phyloP scores from a whole-genome alignment of 2,888 invertebrate genomes.

The Galerucella calmariensis region DNA sequence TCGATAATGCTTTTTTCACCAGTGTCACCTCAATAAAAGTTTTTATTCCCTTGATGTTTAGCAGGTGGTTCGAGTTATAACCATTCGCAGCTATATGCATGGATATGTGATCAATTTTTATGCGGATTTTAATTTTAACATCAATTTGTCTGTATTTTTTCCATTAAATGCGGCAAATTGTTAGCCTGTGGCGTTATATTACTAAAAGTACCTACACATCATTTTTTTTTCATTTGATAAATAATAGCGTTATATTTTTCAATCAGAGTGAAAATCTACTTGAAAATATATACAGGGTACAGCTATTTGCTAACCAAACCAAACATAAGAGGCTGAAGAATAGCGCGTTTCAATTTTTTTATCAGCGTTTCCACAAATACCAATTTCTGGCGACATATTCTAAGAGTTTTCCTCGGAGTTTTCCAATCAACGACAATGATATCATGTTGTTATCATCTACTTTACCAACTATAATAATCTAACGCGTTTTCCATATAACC shows the following conservation, averaged over 20 bases:
- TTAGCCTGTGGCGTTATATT: background rate
- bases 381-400: too few relatives aligned
- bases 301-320: too few relatives aligned
- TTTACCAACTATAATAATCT: background rate
- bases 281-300: too few relatives aligned
- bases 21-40: too few relatives aligned
- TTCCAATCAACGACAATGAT: background rate
- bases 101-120: background rate
- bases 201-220: background rate
- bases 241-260: too few relatives aligned
- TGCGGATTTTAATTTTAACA: background rate
- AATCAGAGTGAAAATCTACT: too few relatives aligned
- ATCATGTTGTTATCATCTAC: background rate
- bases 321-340: too few relatives aligned
- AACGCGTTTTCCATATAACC: constrained; percentile 2
- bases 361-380: too few relatives aligned
- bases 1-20: too few relatives aligned
- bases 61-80: background rate
- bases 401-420: too few relatives aligned
- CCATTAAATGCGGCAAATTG: background rate
- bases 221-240: background rate
- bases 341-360: too few relatives aligned
- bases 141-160: background rate
- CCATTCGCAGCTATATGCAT: background rate
- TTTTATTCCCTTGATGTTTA: background rate